Evolutionary conservation across 2,888 invertebrate genomes (phyloP).

Genomic region (Teleiodes luculella): DNA sequence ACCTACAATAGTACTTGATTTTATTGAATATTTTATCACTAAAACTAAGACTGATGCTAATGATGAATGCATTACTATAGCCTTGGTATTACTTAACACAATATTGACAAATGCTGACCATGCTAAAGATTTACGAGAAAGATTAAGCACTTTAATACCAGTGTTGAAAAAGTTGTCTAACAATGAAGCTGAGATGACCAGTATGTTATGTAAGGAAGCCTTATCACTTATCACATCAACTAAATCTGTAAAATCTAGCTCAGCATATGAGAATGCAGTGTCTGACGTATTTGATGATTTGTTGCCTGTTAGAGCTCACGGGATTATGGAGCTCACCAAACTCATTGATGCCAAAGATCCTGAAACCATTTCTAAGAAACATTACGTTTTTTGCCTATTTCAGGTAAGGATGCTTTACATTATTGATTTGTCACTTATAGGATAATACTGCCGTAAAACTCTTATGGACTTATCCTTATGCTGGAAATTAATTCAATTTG

Average conservation of each 20-base stretch:
- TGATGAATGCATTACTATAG: conserved; percentile 64
- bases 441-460: no score
- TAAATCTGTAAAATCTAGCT: conserved; percentile 33
- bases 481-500: neutral
- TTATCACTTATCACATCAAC: conserved; percentile 46
- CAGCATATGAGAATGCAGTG: conserved; percentile 80
- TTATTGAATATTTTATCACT: conserved; percentile 66
- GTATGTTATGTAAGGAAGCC: conserved; percentile 56
- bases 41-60: conserved; percentile 34
- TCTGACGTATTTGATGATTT: conserved; percentile 83
- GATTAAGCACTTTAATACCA: conserved; percentile 49
- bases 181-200: conserved; percentile 41
- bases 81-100: conserved; percentile 61
- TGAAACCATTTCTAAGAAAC: conserved; percentile 81
- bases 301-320: conserved; percentile 90
- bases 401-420: conserved; percentile 68
- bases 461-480: no score
- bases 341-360: conserved; percentile 83
- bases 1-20: conserved; percentile 64
- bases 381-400: conserved; percentile 83
- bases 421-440: neutral
- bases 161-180: conserved; percentile 41
- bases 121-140: conserved; percentile 31
- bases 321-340: conserved; percentile 84
- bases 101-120: conserved; percentile 51